Percentiles rank a stretch among this genome's conserved stretches.
These are phyloP conservation scores for Ectropis crepuscularia DNA, from an alignment of 2,888 invertebrate genomes.

Conservation along the genomic window DNA sequence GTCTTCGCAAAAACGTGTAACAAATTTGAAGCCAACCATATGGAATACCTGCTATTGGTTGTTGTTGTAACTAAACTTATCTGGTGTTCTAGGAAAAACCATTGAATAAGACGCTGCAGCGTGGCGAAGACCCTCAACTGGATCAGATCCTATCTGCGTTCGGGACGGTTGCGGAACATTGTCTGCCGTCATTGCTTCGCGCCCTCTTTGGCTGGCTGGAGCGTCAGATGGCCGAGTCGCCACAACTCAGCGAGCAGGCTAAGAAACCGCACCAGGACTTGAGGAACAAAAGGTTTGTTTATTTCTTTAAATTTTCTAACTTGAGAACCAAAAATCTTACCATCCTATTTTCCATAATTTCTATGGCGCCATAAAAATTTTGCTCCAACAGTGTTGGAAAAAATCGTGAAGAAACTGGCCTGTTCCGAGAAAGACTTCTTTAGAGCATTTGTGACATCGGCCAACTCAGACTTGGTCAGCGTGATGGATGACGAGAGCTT, in stretches of 20 bases:
- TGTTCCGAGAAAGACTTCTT: too few relatives aligned
- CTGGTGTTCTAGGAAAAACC: slow-evolving; percentile 90
- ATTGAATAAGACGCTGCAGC: slow-evolving; percentile 96
- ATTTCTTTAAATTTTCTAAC: too few relatives aligned
- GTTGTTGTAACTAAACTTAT: not conserved
- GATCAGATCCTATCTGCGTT: slow-evolving; percentile 97
- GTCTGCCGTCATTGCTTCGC: slow-evolving; percentile 95
- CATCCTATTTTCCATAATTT: not conserved
- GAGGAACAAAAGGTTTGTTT: slow-evolving; percentile 75
- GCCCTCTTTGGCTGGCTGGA: slow-evolving; percentile 98
- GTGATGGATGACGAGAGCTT: not conserved
- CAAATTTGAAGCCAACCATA: too few relatives aligned
- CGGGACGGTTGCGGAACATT: slow-evolving; percentile 98
- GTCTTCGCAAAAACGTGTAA: too few relatives aligned
- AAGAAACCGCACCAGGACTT: slow-evolving; percentile 85
- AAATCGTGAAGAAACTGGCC: too few relatives aligned
- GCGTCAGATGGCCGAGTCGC: slow-evolving; percentile 91
- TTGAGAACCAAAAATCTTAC: not conserved
- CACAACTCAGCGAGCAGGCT: slow-evolving; percentile 77
- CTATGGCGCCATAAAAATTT: too few relatives aligned
- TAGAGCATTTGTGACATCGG: too few relatives aligned
- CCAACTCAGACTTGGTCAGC: too few relatives aligned
- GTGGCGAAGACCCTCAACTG: slow-evolving; percentile 97
- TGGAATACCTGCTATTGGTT: too few relatives aligned
- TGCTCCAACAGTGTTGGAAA: too few relatives aligned